phyloP scores from a whole-genome alignment of 2,888 invertebrate species.

The Agapostemon virescens region DNA sequence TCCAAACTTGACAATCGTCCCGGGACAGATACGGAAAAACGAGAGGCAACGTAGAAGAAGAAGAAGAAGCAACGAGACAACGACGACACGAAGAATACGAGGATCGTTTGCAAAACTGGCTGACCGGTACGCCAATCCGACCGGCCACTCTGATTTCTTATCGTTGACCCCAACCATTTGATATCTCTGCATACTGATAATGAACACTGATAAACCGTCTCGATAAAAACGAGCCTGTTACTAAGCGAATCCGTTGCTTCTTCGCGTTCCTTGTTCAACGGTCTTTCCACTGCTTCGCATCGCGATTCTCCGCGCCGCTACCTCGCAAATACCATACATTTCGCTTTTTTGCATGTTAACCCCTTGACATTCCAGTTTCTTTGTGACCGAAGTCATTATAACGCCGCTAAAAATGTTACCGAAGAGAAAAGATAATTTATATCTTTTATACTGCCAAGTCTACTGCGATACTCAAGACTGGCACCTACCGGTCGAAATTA shows the following conservation, averaged over 20 bases:
- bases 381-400: too few relatives aligned
- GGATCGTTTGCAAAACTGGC: background rate
- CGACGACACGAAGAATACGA: background rate
- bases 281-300: background rate
- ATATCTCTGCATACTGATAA: background rate
- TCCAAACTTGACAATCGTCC: slow-evolving; percentile 40
- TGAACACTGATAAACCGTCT: background rate
- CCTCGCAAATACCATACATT: too few relatives aligned
- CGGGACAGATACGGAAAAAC: slow-evolving; percentile 16
- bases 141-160: background rate
- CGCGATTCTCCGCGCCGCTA: too few relatives aligned
- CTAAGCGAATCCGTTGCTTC: background rate
- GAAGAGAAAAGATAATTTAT: too few relatives aligned
- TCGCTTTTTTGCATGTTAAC: too few relatives aligned
- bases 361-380: too few relatives aligned
- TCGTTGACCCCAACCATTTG: background rate
- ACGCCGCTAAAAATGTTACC: too few relatives aligned
- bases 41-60: background rate
- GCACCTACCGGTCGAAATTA: too few relatives aligned
- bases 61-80: slow-evolving; percentile 11
- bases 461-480: too few relatives aligned
- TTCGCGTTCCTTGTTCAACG: background rate
- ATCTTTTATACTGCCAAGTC: too few relatives aligned
- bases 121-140: background rate
- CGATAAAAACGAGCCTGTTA: background rate